Evolutionary conservation across 2,797 vertebrate species (phyloP).

Genomic region (Scleropages formosus): DNA sequence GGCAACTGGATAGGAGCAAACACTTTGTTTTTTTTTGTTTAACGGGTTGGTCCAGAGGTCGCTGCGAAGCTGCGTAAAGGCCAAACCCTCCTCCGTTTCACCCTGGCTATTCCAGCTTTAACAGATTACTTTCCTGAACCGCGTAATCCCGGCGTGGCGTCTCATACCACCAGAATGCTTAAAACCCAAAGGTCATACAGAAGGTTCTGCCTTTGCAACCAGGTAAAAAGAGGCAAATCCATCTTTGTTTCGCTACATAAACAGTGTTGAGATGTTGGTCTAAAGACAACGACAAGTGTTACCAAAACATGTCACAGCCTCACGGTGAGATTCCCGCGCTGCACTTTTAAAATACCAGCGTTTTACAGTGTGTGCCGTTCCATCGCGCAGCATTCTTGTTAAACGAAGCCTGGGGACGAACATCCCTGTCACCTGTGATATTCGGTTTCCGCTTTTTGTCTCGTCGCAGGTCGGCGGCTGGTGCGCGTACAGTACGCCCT

Average conservation of each 20-base stretch:
- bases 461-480: neutral
- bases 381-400: slow-evolving; percentile 30
- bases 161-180: neutral
- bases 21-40: slow-evolving; percentile 13
- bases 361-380: slow-evolving; percentile 9
- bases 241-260: slow-evolving; percentile 45
- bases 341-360: neutral
- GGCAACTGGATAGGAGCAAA: slow-evolving; percentile 21
- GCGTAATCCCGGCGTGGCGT: neutral
- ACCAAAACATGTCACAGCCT: neutral
- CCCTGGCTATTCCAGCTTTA: slow-evolving; percentile 14
- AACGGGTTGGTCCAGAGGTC: slow-evolving; percentile 16
- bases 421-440: neutral
- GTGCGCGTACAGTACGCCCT: slow-evolving; percentile 34
- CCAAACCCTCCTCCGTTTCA: slow-evolving; percentile 15
- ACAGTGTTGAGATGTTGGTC: slow-evolving; percentile 43
- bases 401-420: neutral
- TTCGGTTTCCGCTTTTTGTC: slow-evolving; percentile 1
- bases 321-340: too few species aligned
- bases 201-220: slow-evolving; percentile 42
- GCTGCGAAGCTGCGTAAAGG: neutral
- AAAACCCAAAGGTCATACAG: neutral
- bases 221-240: slow-evolving; percentile 51
- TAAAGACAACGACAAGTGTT: neutral
- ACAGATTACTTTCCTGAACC: slow-evolving; percentile 17